A percentile compares a stretch with the other conserved stretches of the same genome.
Conservation (phyloP, 2,888 invertebrate genomes). For the Lithodes maja region DNA sequence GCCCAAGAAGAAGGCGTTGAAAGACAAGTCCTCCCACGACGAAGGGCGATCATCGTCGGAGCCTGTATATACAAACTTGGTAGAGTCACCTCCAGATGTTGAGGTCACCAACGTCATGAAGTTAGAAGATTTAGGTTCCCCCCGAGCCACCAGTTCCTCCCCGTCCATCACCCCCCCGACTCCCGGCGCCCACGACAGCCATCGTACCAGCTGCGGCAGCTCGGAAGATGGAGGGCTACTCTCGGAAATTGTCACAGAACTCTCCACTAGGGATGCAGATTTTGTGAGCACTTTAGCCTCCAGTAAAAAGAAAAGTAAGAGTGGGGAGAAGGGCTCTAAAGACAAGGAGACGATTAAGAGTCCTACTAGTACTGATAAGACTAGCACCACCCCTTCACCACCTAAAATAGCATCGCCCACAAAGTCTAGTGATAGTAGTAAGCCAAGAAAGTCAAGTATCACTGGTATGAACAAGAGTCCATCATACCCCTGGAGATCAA, state of each 20-base stretch:
- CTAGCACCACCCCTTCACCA: neutral
- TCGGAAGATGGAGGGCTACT: slow-evolving; percentile 68
- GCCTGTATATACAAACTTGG: slow-evolving; percentile 66
- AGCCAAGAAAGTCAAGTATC: neutral
- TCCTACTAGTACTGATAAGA: neutral
- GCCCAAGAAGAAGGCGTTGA: slow-evolving; percentile 62
- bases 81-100: slow-evolving; percentile 38
- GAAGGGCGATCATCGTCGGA: slow-evolving; percentile 49
- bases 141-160: slow-evolving; percentile 39
- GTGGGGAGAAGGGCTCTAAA: neutral
- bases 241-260: slow-evolving; percentile 69
- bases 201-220: slow-evolving; percentile 66
- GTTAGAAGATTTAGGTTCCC: slow-evolving; percentile 15
- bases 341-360: neutral
- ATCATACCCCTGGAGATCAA: slow-evolving; percentile 41
- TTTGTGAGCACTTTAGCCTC: slow-evolving; percentile 55
- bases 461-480: slow-evolving; percentile 39
- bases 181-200: slow-evolving; percentile 42
- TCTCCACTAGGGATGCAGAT: slow-evolving; percentile 62
- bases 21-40: slow-evolving; percentile 42
- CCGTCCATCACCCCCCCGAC: slow-evolving; percentile 47
- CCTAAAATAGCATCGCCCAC: neutral
- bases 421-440: slow-evolving; percentile 10
- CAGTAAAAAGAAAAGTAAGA: slow-evolving; percentile 41
- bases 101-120: slow-evolving; percentile 20